Conservation (phyloP, 2,888 invertebrate species). For the Athetis lepigone region DNA sequence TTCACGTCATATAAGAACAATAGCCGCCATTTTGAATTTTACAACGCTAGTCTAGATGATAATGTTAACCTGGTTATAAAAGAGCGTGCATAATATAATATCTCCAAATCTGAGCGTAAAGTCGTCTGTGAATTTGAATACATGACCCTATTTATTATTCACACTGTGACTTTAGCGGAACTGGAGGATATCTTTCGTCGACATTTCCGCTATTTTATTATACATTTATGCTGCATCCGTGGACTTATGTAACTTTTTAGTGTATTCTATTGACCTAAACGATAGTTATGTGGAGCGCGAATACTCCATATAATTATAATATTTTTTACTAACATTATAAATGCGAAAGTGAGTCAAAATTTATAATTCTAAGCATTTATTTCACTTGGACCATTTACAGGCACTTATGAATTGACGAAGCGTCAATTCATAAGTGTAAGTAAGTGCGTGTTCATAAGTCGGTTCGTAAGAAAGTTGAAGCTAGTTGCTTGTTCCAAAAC, state of each 20-base stretch:
- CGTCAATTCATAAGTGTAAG: too few species aligned
- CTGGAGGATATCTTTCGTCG: slow-evolving; percentile 34
- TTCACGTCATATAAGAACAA: slow-evolving; percentile 11
- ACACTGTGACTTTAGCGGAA: slow-evolving; percentile 40
- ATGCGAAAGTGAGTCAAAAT: too few species aligned
- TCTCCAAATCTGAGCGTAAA: slow-evolving; percentile 2
- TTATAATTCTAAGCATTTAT: too few species aligned
- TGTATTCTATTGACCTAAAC: slow-evolving; percentile 36
- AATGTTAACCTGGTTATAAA: background rate
- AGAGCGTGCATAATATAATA: slow-evolving; percentile 16
- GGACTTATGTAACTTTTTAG: slow-evolving; percentile 48
- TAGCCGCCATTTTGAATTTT: background rate
- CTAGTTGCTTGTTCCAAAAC: too few species aligned
- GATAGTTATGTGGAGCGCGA: slow-evolving; percentile 25
- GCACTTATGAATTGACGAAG: too few species aligned
- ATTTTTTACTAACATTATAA: background rate
- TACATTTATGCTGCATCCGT: slow-evolving; percentile 46
- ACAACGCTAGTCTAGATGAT: slow-evolving; percentile 6
- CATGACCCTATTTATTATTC: slow-evolving; percentile 44
- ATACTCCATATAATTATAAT: background rate
- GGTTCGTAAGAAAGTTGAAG: too few species aligned
- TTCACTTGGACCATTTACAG: too few species aligned
- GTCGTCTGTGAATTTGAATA: slow-evolving; percentile 27
- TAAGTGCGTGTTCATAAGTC: too few species aligned
- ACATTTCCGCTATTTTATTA: slow-evolving; percentile 55